Conservation (phyloP, 1,140 invertebrate species). For the Eupristina koningsbergeri region DNA sequence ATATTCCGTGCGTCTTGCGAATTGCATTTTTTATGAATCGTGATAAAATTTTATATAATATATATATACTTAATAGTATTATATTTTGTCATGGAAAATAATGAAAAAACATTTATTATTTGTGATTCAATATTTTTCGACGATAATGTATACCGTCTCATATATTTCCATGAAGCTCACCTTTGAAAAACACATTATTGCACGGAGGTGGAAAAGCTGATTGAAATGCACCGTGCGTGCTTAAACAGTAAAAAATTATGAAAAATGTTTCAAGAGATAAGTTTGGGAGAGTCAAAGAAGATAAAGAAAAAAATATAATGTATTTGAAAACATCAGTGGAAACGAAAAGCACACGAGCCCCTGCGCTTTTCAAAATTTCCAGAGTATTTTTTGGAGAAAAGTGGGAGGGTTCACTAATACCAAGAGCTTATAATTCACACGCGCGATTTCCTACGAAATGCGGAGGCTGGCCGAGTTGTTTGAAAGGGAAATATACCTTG, state of each 20-base stretch:
- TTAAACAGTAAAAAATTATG: neutral
- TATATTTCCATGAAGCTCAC: neutral
- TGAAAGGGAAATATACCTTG: conserved; percentile 42
- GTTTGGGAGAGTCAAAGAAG: neutral
- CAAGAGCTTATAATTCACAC: neutral
- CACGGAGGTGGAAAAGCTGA: neutral
- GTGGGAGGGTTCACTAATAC: neutral
- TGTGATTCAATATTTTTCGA: neutral
- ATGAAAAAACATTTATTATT: neutral
- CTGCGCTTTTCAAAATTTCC: neutral
- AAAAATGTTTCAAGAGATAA: neutral
- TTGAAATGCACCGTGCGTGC: neutral
- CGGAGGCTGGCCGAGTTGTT: neutral
- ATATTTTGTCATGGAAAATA: too few relatives aligned
- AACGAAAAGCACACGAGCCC: neutral
- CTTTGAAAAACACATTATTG: neutral
- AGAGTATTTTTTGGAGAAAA: neutral
- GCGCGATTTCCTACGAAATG: conserved; percentile 16
- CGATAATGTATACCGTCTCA: too few relatives aligned
- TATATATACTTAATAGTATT: too few relatives aligned
- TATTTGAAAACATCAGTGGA: neutral
- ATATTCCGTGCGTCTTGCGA: neutral
- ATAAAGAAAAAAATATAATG: neutral
- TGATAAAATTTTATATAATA: neutral
- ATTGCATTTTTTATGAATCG: neutral